These are phyloP conservation scores for Erythrolamprus reginae DNA, from an alignment of 2,113 vertebrate species.

Conservation along the genomic window DNA sequence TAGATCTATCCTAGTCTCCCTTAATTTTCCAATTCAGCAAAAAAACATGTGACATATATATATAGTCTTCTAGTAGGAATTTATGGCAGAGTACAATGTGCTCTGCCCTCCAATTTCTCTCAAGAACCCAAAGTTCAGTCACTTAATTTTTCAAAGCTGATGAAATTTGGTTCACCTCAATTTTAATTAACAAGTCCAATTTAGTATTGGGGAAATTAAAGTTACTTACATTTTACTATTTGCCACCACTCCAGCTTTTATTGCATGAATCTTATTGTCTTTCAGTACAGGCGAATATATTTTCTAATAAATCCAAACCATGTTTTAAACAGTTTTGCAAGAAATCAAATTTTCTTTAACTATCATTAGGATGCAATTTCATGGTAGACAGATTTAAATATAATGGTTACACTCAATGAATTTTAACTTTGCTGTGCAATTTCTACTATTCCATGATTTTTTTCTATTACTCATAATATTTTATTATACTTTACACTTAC, in stretches of 20 bases:
- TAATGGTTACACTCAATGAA: neutral
- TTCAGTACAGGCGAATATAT: neutral
- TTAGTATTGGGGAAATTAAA: neutral
- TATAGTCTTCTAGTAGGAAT: neutral
- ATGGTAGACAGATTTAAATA: neutral
- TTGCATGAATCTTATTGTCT: neutral
- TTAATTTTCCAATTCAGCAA: too few species aligned
- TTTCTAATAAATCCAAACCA: neutral
- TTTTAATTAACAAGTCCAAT: neutral
- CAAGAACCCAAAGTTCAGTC: neutral
- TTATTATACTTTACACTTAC: neutral
- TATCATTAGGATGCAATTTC: neutral
- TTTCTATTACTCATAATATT: neutral
- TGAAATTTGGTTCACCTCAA: neutral
- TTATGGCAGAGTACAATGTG: neutral
- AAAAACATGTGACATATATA: too few species aligned
- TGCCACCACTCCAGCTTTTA: neutral
- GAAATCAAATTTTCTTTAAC: neutral
- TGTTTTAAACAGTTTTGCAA: neutral
- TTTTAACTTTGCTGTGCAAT: neutral
- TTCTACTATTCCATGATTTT: neutral
- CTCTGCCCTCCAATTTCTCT: neutral
- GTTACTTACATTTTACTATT: neutral
- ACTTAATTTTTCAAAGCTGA: neutral
- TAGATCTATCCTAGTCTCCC: too few species aligned